Evolutionary conservation across 2,113 vertebrate genomes (phyloP), one percentile per base, ranked within the genome.

Genomic region (Grammomys surdaster): DNA sequence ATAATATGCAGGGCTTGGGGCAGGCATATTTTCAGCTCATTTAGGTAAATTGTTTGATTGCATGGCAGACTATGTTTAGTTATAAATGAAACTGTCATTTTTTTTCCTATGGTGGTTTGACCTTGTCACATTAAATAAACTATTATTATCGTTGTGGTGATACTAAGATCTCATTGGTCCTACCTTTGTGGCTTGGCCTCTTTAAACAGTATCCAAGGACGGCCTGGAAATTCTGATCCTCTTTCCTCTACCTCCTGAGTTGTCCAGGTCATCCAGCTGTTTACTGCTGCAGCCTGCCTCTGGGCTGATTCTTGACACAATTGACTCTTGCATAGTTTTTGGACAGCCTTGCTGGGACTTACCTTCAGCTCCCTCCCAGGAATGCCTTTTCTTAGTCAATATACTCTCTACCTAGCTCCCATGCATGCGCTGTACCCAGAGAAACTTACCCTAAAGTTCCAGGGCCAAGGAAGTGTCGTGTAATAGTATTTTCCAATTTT

Each of bases 71-170:
- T 51, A 72, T 91, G 48, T 69, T 86, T 60, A 80, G 28, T 96
- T 88, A 92, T 94, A 13, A 82, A 88, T 84, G 46, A 90, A 88
- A 84, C 63, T 51, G n/a, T n/a, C 58, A 28, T 28, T 65, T 13
- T 89, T 85, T 90, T 14, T 7, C 70, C 54, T 28, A 40, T 4
- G 3, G 19, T 78, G n/a, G 46, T 48, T 63, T 1, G 75, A 91
- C 5, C 46, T 56, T 76, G n/a, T 75, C 58, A 28, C 60, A 76
- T 90, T 75, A 12, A 24, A 40, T 40, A 70, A 51, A 67, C 28
- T 46, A 48, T 7, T 36, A 85, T 84, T 17, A 31, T 65, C 19
- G 40, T 63, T 81, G 10, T 95, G 89, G 56, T 82, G 48, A 11
- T 24, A 43, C 85, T 84, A 90, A 96, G 87, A 63, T 75, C 92